A percentile compares a stretch with the other conserved stretches of the same genome.
These are phyloP conservation scores for Thamnophis elegans DNA, from an alignment of 2,797 vertebrate genomes.

Conservation along the genomic window DNA sequence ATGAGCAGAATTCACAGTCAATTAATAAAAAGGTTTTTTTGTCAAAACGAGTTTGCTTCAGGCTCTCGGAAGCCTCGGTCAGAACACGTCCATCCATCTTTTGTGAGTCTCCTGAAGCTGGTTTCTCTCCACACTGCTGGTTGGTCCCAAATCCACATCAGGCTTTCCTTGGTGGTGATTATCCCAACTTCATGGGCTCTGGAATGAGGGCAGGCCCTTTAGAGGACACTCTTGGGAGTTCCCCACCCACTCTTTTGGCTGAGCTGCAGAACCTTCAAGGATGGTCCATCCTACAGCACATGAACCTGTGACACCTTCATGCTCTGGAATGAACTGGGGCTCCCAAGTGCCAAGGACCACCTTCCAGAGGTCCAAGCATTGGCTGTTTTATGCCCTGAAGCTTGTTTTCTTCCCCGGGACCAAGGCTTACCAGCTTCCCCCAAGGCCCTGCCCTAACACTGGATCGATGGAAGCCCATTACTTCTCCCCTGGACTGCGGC, in stretches of 20 bases:
- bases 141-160: too few species aligned
- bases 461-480: constrained; percentile 59
- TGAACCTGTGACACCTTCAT: neutral
- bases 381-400: neutral
- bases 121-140: neutral
- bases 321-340: neutral
- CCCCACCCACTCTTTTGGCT: neutral
- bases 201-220: neutral
- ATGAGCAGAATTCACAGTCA: too few species aligned
- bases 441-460: neutral
- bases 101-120: neutral
- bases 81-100: neutral
- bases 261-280: neutral
- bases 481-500: constrained; percentile 51
- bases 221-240: neutral
- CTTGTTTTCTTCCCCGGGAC: neutral
- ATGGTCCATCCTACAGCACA: neutral
- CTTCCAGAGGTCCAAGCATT: neutral
- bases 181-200: too few species aligned
- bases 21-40: too few species aligned
- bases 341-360: neutral
- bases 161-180: neutral
- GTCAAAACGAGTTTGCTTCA: too few species aligned
- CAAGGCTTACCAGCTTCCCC: neutral
- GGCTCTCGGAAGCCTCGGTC: too few species aligned